These are phyloP conservation scores for Loripinus fragilis DNA, from an alignment of 2,888 invertebrate genomes.

Conservation along the genomic window DNA sequence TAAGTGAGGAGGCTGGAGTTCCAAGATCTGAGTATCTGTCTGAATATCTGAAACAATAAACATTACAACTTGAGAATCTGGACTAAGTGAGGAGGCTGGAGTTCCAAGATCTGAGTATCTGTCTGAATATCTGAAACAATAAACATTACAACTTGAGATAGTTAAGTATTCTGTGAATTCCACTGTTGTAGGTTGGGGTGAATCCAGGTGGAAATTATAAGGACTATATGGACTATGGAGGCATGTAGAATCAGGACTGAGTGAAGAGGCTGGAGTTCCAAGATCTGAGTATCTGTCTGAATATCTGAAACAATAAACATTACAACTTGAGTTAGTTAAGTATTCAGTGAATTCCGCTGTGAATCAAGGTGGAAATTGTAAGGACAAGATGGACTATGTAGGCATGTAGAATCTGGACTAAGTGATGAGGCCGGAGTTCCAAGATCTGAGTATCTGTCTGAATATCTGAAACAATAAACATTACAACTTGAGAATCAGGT, in stretches of 20 bases:
- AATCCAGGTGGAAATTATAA: conserved; percentile 85
- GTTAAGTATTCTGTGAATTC: conserved; percentile 98
- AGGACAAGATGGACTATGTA: conserved; percentile 89
- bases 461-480: conserved; percentile 43
- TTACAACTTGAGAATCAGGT: too few relatives aligned
- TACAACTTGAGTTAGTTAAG: too few relatives aligned
- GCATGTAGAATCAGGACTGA: conserved; percentile 85
- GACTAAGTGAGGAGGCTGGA: too few relatives aligned
- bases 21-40: too few relatives aligned
- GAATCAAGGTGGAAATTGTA: conserved; percentile 85
- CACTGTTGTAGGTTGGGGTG: conserved; percentile 90
- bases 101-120: too few relatives aligned
- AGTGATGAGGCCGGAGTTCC: conserved; percentile 81
- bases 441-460: conserved; percentile 74
- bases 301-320: conserved; percentile 43
- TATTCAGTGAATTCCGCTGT: conserved; percentile 98
- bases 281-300: conserved; percentile 74
- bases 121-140: too few relatives aligned
- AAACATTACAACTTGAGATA: too few relatives aligned
- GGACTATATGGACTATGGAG: conserved; percentile 90
- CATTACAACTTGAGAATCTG: too few relatives aligned
- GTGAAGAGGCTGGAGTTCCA: conserved; percentile 80
- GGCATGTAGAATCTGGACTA: conserved; percentile 85
- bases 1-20: too few relatives aligned
- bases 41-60: too few relatives aligned